Percentiles rank a stretch among this genome's conserved stretches.
These are phyloP conservation scores for Caenorhabditis uteleia DNA, from an alignment of 2,888 invertebrate species.

Conservation along the genomic window DNA sequence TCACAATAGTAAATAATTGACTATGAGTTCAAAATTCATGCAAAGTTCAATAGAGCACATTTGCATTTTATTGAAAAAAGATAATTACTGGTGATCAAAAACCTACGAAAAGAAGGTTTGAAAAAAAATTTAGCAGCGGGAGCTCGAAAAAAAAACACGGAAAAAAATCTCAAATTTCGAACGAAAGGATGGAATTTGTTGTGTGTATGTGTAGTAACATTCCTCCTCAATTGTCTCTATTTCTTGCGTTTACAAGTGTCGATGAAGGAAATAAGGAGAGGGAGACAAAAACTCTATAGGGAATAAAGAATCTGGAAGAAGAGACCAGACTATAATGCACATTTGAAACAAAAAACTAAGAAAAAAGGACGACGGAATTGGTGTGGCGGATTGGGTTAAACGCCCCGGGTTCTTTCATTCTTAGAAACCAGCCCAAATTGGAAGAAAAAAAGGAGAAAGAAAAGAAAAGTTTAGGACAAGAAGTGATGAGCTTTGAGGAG, in stretches of 20 bases:
- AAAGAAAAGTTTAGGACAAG: background rate
- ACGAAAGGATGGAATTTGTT: background rate
- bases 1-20: no score
- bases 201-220: background rate
- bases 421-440: background rate
- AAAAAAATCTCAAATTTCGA: background rate
- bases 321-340: background rate
- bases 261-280: background rate
- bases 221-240: background rate
- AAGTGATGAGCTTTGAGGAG: background rate
- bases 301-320: slow-evolving; percentile 3
- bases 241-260: background rate
- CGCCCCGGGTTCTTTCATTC: no score
- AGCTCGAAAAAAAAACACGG: background rate
- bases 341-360: background rate
- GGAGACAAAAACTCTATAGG: background rate
- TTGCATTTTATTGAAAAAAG: no score
- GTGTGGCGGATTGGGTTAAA: background rate
- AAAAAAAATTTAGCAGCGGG: background rate
- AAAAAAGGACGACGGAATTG: no score
- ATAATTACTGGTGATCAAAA: no score
- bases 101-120: slow-evolving; percentile 1
- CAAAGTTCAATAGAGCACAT: no score
- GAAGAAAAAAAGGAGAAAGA: background rate
- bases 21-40: no score